Conservation (phyloP, 2,888 invertebrate genomes). For the Melitaea athalia region DNA sequence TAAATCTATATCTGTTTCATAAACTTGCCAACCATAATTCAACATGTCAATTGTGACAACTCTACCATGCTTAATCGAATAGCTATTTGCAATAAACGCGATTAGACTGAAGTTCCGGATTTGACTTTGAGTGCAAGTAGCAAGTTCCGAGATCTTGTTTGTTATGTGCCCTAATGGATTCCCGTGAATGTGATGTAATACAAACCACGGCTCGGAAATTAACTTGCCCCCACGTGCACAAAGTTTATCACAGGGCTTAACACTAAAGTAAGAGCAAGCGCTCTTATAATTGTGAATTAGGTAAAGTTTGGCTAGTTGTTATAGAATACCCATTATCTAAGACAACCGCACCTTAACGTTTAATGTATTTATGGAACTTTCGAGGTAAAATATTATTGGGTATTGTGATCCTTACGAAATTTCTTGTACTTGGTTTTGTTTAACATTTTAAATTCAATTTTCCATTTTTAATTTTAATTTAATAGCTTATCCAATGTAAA, state of each 20-base stretch:
- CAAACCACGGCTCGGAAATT: slow-evolving; percentile 39
- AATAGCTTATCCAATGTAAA: too few relatives aligned
- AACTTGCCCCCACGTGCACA: slow-evolving; percentile 30
- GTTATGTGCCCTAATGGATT: slow-evolving; percentile 44
- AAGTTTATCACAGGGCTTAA: slow-evolving; percentile 26
- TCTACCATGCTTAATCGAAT: background rate
- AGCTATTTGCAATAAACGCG: slow-evolving; percentile 9
- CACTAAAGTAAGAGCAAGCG: slow-evolving; percentile 19
- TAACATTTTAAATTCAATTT: too few relatives aligned
- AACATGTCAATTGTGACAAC: background rate
- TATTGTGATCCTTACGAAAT: too few relatives aligned
- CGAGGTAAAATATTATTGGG: too few relatives aligned
- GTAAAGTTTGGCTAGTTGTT: slow-evolving; percentile 10
- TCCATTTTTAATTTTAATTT: too few relatives aligned
- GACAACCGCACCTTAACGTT: background rate
- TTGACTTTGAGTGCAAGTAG: slow-evolving; percentile 43
- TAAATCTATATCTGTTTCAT: background rate
- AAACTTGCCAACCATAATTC: background rate
- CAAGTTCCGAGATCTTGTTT: slow-evolving; percentile 48
- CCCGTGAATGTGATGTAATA: slow-evolving; percentile 32
- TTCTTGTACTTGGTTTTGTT: too few relatives aligned
- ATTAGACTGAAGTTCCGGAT: slow-evolving; percentile 38
- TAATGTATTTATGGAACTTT: background rate
- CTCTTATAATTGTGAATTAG: slow-evolving; percentile 8
- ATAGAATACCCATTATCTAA: background rate